Evolutionary conservation across 2,113 vertebrate species (phyloP).

Genomic region (Myiozetetes cayanensis): DNA sequence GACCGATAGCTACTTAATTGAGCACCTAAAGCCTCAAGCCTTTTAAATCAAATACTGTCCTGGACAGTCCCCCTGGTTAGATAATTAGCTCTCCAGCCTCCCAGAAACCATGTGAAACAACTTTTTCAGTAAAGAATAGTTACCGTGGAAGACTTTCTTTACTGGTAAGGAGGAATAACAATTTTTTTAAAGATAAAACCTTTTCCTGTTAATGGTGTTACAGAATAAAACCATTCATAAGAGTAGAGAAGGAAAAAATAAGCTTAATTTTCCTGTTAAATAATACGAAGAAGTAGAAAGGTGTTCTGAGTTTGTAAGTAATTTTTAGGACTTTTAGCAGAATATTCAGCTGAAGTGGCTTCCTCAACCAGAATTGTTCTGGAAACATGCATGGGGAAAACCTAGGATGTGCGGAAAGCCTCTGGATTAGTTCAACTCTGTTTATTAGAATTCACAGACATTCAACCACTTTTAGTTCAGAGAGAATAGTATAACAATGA

Average conservation of each 20-base stretch:
- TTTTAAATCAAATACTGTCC: constrained; percentile 97
- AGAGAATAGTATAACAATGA: constrained; percentile 60
- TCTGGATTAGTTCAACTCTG: constrained; percentile 42
- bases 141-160: constrained; percentile 63
- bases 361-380: constrained; percentile 27
- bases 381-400: constrained; percentile 28
- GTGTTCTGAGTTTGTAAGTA: constrained; percentile 31
- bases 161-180: constrained; percentile 58
- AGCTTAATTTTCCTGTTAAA: constrained; percentile 27
- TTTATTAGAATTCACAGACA: constrained; percentile 55
- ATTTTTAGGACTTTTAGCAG: constrained; percentile 45
- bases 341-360: constrained; percentile 32
- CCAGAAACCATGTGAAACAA: constrained; percentile 72
- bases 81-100: constrained; percentile 87
- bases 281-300: not conserved
- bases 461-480: constrained; percentile 46
- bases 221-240: not conserved
- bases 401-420: constrained; percentile 37
- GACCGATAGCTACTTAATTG: constrained; percentile 96
- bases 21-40: constrained; percentile 93
- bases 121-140: constrained; percentile 73
- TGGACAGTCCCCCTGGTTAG: constrained; percentile 87
- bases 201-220: constrained; percentile 18
- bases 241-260: not conserved
- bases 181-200: constrained; percentile 32